phyloP scores from a whole-genome alignment of 2,113 vertebrate genomes.

The Ptychochromis oligacanthus region DNA sequence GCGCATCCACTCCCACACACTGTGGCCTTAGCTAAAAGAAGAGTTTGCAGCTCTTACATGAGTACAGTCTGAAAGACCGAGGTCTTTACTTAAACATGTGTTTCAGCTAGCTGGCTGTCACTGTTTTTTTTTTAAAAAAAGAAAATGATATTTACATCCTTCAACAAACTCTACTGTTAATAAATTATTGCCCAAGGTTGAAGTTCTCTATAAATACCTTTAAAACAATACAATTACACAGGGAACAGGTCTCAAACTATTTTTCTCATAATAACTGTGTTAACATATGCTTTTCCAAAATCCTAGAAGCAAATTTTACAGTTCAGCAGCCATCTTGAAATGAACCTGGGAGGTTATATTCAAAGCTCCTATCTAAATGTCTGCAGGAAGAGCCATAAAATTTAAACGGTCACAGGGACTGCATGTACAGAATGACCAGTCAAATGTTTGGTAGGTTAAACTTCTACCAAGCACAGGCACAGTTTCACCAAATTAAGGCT shows the following conservation, averaged over 20 bases:
- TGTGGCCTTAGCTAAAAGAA: conserved; percentile 9
- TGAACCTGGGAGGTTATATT: too few species aligned
- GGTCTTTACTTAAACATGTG: background rate
- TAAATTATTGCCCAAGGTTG: background rate
- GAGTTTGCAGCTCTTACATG: background rate
- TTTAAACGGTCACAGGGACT: too few species aligned
- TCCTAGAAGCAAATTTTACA: too few species aligned
- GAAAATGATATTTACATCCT: background rate
- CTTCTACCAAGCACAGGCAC: background rate
- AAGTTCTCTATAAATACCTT: background rate
- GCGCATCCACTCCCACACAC: conserved; percentile 32
- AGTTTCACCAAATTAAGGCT: background rate
- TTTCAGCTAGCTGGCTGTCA: background rate
- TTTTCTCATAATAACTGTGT: background rate
- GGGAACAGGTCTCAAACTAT: background rate
- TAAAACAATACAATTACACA: background rate
- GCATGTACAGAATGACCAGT: too few species aligned
- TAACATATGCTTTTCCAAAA: too few species aligned
- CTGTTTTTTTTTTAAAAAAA: too few species aligned
- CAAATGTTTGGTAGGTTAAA: too few species aligned
- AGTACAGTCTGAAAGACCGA: background rate
- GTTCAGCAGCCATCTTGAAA: too few species aligned
- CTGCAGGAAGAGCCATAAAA: too few species aligned
- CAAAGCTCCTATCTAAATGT: too few species aligned
- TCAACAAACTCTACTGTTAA: background rate